Base-by-base conservation (phyloP, 2,797 vertebrate species). In the Sparidentex hasta region DNA sequence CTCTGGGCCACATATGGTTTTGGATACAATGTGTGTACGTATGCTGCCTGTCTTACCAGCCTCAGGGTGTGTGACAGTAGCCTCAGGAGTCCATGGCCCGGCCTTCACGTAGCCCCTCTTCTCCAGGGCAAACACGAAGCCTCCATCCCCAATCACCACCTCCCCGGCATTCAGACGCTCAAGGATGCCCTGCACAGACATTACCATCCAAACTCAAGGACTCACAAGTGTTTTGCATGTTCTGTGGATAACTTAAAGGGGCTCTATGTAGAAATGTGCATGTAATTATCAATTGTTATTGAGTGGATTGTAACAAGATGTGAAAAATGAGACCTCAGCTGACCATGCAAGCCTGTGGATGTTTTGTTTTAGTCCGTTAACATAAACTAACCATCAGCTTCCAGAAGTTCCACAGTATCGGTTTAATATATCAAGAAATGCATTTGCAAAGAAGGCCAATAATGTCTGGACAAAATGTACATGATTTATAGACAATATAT, bases 51-150 rank as follows among this genome's bases (percentile, higher is more conserved):
- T 68, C 94, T 82, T 78, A 97, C 97, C 96, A 85, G 97, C 95
- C 84, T 97, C 97, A 13, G 97, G 96, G 59, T 97, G 92, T 76
- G 97, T 96, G 66, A 96, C 94, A 0, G 95, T 59, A 38, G 96
- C 95, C 92, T 97, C 97, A 1, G 97, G 97, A 47, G 97, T 97
- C 97, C 97, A 97, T 5, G 96, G 97, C 3, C 97, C 97, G 13
- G 97, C 97, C 88, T 97, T 97, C 46, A 97, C 96, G 0, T 96
- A 97, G 54, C 97, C 96, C 48, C 97, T 94, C 88, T 97, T 97
- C 90, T 97, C 97, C 83, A 97, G 93, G 1, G 96, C 95, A 74
- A 97, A 93, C 74, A 97, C 97, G 85, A 97, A 97, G 25, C 97
- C 96, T 46, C 97, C 96, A 74, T 97, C 96, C 74, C 97, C 97